Evolutionary conservation across 1,140 invertebrate genomes (phyloP), one percentile per base, ranked within the genome.

Genomic region (Drosophila erecta): DNA sequence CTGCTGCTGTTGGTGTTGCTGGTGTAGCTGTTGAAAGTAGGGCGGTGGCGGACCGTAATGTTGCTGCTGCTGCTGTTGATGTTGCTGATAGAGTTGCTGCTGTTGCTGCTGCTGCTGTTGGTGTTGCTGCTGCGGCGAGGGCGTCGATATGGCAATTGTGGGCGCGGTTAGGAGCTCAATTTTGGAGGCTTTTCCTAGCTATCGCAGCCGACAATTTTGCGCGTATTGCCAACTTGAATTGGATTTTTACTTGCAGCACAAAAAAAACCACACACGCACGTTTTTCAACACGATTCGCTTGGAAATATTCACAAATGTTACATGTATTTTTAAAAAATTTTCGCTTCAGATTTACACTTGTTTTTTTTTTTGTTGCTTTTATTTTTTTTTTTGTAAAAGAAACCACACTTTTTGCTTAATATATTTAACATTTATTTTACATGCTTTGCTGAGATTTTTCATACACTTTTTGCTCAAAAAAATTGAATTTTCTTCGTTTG

Each of bases 91-190:
- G 4, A 65, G 70, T 10, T 58, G 58, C 15, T 54, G 44, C 22
- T 57, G 75, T 1, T 70, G 40, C 0, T 67, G 40, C 0, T 67
- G 58, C 0, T 70, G 53, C 2, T 64, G 71, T 0, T 54, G 65
- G 0, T 58, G 72, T 6, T 67, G 46, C 15, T 76, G 61, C 40
- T 59, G 51, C 67, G 67, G 67, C 69, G 66, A 64, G 17, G 51
- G 60, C 90, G 90, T 89, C 77, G 90, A 90, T 80, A 92, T 91
- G 51, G 90, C 90, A 53, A 92, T 92, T 49, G 90, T 90, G 76
- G 90, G 79, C 47, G 84, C 84, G 67, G 69, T 85, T 92, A 92
- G 75, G 79, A 92, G 90, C 90, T 92, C 90, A 91, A 92, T 92
- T 92, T 92, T 92, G 90, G 76, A 77, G 90, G 79, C 79, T 80